A percentile compares a stretch with the other conserved stretches of the same genome.
These are phyloP conservation scores for Eudyptes chrysolophus DNA, from an alignment of 2,113 vertebrate species.

Conservation along the genomic window DNA sequence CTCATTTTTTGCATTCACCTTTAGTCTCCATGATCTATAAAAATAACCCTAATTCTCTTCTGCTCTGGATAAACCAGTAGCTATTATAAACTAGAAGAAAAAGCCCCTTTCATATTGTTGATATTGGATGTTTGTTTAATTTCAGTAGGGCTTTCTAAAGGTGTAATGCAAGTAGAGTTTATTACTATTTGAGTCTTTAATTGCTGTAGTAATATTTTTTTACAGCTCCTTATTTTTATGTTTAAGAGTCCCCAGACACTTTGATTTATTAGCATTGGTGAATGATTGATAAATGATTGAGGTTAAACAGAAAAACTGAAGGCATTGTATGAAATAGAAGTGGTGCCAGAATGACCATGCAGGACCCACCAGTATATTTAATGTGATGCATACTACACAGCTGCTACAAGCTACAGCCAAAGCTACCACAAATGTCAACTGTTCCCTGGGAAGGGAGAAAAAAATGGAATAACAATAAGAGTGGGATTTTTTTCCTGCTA, in stretches of 20 bases:
- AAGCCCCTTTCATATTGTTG: conserved; percentile 65
- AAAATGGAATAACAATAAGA: background rate
- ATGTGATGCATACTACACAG: conserved; percentile 18
- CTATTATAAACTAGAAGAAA: conserved; percentile 66
- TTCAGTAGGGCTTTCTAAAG: conserved; percentile 60
- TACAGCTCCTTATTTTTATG: conserved; percentile 73
- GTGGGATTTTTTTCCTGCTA: background rate
- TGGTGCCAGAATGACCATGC: conserved; percentile 37
- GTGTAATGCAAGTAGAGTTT: conserved; percentile 61
- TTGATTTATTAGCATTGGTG: conserved; percentile 70
- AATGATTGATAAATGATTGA: conserved; percentile 71
- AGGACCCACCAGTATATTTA: conserved; percentile 59
- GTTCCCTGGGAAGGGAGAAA: conserved; percentile 22
- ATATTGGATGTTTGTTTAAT: conserved; percentile 66
- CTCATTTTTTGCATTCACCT: background rate
- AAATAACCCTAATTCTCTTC: conserved; percentile 40
- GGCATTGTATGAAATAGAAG: conserved; percentile 65
- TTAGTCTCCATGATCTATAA: background rate
- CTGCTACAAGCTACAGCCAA: conserved; percentile 18
- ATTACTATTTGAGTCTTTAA: conserved; percentile 75
- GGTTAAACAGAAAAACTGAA: conserved; percentile 63
- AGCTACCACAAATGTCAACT: conserved; percentile 55
- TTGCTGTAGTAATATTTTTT: conserved; percentile 77
- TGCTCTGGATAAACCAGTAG: conserved; percentile 29
- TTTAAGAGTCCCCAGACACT: conserved; percentile 71